These are phyloP conservation scores for Heteromyza rotundicornis DNA, from an alignment of 2,888 invertebrate genomes.

Conservation along the genomic window DNA sequence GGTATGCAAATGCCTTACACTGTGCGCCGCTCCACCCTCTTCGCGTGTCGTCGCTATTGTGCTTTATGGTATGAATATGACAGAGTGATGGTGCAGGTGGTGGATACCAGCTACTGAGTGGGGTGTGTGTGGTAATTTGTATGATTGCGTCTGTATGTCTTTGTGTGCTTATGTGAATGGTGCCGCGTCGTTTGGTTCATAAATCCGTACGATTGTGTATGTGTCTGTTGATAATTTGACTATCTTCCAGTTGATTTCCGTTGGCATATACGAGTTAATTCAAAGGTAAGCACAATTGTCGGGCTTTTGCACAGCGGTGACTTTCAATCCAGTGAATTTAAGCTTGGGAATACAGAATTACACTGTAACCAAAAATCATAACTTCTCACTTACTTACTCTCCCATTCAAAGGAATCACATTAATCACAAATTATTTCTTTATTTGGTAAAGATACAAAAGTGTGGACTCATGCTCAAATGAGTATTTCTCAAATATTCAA, in stretches of 20 bases:
- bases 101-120: background rate
- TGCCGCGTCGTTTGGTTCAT: no score
- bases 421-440: no score
- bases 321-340: no score
- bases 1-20: constrained; percentile 58
- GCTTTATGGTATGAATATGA: background rate
- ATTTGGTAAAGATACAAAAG: no score
- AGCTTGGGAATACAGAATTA: no score
- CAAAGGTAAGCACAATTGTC: background rate
- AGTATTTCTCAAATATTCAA: no score
- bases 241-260: constrained; percentile 14
- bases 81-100: background rate
- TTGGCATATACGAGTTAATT: constrained; percentile 13
- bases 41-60: background rate
- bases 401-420: no score
- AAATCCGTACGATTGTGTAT: background rate
- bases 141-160: constrained; percentile 2
- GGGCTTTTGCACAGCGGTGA: no score
- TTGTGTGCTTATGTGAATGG: constrained; percentile 9
- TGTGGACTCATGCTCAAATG: no score
- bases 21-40: constrained; percentile 34
- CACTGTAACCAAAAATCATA: no score
- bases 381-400: no score
- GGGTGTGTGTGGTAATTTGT: background rate
- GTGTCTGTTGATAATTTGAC: background rate